Evolutionary conservation across 1,140 invertebrate species (phyloP).

Genomic region (Saccostrea glomerata): DNA sequence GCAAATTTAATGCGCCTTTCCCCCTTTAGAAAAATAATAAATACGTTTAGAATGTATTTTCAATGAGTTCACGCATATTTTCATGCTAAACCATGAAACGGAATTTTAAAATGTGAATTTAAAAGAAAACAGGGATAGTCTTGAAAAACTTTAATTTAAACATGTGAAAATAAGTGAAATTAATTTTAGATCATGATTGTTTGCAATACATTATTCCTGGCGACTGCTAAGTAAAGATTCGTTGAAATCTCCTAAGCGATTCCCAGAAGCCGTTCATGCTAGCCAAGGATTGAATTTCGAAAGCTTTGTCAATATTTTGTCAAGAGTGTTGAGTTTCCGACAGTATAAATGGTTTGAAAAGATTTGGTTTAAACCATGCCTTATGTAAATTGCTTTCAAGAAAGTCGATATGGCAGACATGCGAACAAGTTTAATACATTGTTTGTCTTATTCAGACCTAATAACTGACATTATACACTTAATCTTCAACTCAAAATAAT

Average conservation of each 20-base stretch:
- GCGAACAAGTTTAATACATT: too few species aligned
- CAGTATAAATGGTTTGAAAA: background rate
- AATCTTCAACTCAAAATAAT: too few species aligned
- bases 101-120: background rate
- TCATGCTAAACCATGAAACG: background rate
- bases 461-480: too few species aligned
- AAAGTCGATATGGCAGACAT: too few species aligned
- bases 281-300: background rate
- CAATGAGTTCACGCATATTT: background rate
- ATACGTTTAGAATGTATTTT: background rate
- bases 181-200: too few species aligned
- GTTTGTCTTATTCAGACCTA: too few species aligned
- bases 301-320: conserved; percentile 21
- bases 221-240: too few species aligned
- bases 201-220: too few species aligned
- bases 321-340: background rate
- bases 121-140: too few species aligned
- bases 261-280: background rate
- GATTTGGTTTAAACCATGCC: background rate
- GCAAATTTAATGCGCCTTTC: background rate
- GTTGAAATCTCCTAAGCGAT: background rate
- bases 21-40: background rate
- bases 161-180: too few species aligned
- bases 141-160: too few species aligned
- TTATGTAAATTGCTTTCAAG: too few species aligned